phyloP scores from a whole-genome alignment of 2,888 invertebrate genomes.

The Pterostichus niger region DNA sequence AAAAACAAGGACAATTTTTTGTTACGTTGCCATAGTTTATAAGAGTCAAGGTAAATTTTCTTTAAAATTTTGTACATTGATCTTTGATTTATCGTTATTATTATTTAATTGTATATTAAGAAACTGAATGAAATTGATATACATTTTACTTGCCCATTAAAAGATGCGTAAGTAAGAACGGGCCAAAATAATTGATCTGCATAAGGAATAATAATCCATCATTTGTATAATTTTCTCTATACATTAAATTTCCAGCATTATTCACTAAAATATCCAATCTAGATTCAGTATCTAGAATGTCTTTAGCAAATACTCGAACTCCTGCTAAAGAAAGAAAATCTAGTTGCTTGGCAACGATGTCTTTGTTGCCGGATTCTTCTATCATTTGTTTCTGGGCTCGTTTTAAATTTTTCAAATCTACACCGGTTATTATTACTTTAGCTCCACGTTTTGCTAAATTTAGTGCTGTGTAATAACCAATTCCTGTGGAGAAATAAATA shows the following conservation, averaged over 20 bases:
- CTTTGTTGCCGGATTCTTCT: slow-evolving; percentile 74
- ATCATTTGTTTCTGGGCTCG: slow-evolving; percentile 74
- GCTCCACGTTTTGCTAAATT: slow-evolving; percentile 78
- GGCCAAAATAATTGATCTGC: slow-evolving; percentile 87
- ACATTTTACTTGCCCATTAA: slow-evolving; percentile 78
- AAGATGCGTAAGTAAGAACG: slow-evolving; percentile 85
- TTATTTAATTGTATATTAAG: no score
- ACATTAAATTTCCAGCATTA: slow-evolving; percentile 81
- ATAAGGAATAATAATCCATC: slow-evolving; percentile 84
- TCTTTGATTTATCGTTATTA: no score
- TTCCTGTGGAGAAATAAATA: slow-evolving; percentile 72
- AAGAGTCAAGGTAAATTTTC: no score
- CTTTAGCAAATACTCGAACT: slow-evolving; percentile 82
- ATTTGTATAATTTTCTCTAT: slow-evolving; percentile 78
- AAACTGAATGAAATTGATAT: no score
- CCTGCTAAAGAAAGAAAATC: slow-evolving; percentile 80
- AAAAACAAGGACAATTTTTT: no score
- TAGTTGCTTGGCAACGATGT: slow-evolving; percentile 76
- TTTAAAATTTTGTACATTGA: no score
- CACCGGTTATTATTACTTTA: slow-evolving; percentile 79
- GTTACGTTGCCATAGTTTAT: no score
- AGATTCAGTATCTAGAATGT: slow-evolving; percentile 79
- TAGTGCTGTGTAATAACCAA: slow-evolving; percentile 77
- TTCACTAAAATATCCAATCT: slow-evolving; percentile 83
- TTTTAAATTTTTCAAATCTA: slow-evolving; percentile 74